phyloP scores from a whole-genome alignment of 1,140 invertebrate species.

The Tenebrio molitor region DNA sequence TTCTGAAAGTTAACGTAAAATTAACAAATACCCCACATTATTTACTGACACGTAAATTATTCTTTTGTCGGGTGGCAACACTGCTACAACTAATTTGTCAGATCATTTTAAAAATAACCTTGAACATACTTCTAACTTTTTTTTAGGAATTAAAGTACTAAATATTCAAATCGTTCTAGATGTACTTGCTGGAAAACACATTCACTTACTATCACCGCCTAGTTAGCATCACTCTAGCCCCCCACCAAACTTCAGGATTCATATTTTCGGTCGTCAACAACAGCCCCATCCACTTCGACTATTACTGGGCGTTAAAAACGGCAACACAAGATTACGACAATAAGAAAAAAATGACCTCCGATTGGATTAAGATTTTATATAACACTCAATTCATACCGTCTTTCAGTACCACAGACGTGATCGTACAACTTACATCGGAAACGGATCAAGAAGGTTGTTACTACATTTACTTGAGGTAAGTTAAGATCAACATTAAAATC shows the following conservation, averaged over 20 bases:
- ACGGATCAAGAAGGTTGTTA: slow-evolving; percentile 27
- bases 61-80: too few species aligned
- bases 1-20: slow-evolving; percentile 24
- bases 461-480: slow-evolving; percentile 24
- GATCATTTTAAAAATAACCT: too few species aligned
- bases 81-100: too few species aligned
- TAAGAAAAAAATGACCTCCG: not conserved
- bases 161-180: too few species aligned
- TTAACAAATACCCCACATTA: not conserved
- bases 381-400: slow-evolving; percentile 6
- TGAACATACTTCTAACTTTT: too few species aligned
- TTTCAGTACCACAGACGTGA: slow-evolving; percentile 23
- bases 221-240: not conserved
- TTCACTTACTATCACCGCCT: not conserved
- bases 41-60: too few species aligned
- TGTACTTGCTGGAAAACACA: slow-evolving; percentile 1
- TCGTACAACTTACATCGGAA: slow-evolving; percentile 13
- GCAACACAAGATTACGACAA: not conserved
- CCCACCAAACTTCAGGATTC: not conserved
- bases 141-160: too few species aligned
- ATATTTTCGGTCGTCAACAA: slow-evolving; percentile 36
- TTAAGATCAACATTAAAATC: not conserved
- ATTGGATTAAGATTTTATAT: slow-evolving; percentile 7
- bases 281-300: slow-evolving; percentile 10
- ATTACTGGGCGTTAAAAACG: slow-evolving; percentile 31